Evolutionary conservation across 2,797 vertebrate genomes (phyloP), one percentile per base, ranked within the genome.

Genomic region (Lagodon rhomboides): DNA sequence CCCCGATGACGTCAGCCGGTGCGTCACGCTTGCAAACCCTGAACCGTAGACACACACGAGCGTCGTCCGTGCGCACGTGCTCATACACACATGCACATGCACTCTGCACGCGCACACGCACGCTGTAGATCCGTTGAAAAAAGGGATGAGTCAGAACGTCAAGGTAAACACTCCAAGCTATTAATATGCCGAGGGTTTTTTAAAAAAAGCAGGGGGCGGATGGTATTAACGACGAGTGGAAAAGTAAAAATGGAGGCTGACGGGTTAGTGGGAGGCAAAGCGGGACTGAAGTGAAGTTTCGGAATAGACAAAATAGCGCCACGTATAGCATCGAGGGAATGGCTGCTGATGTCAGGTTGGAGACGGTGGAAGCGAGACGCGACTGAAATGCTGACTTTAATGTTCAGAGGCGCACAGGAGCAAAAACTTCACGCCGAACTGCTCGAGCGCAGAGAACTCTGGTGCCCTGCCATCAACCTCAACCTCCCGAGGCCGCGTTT

Each of bases 1-100:
- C 73, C 82, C 58, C n/a, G 59, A 60, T 90, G 92, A 93, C 89
- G 89, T 92, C 89, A 92, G 68, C 67, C 62, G 47, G 85, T 94
- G 92, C 89, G 92, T 94, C 92, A 94, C 59, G 3, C 87, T 56
- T 54, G 83, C 75, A 83, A 83, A 73, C 80, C 41, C 20, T 75
- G 54, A 30, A 65, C 76, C 80, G 68, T 43, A 78, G 70, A 85
- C 87, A 79, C 83, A 22, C 83, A 22, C 80, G 3, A 63, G 71
- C 68, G 75, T 15, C 80, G 82, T 81, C 68, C 11, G 68, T 44
- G 67, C 78, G 71, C 8, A 43, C 59, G 72, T 58, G 58, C 78
- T 66, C 73, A 22, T 16, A 51, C 17, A 46, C 79, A 53, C 68
- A 44, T 22, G 12, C 47, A 43, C 53, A 58, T 27, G 27, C 27